Evolutionary conservation across 2,888 invertebrate species (phyloP), one percentile per base, ranked within the genome.

Genomic region (Lithophane leautieri): DNA sequence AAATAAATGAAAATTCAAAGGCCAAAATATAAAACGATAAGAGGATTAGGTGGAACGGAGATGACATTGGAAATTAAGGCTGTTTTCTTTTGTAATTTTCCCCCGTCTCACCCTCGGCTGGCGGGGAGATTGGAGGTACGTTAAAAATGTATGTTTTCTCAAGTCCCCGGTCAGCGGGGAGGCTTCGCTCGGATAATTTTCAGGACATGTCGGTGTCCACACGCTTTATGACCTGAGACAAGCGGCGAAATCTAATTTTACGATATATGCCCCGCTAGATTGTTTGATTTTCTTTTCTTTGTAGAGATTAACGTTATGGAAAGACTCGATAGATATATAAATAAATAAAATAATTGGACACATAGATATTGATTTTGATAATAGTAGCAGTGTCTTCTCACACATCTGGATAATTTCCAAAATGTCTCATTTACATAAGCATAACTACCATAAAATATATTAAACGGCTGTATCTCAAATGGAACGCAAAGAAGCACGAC

Each of bases 21-120:
- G 93, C 94, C 95, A 91, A 95, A 96, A 96, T 95, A 96, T 95
- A 96, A 95, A 96, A 95, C 95, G 95, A 95, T 96, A 96, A 96
- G 96, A 96, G 94, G 96, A 96, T 96, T 96, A 96, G 94, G 94
- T 93, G 94, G 95, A 95, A 94, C 96, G 96, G 96, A 96, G 96
- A 96, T 96, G 96, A 96, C 96, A 96, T 96, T 96, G 96, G 96
- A 96, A 96, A 96, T 96, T 96, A 96, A 96, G 96, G 96, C 92
- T 96, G 96, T 96, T 96, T 96, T 96, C 95, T 95, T 96, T 96
- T 96, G 96, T 96, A 96, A 96, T 96, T 95, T 94, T 93, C 94
- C 93, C 95, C 95, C 94, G 90, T 93, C 92, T 93, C 95, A 92
- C 94, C 96, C 94, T 91, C 90, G 90, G 84, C 84, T 80, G 84